Base-by-base conservation (phyloP, 2,888 invertebrate species). In the Megamerina dolium region DNA sequence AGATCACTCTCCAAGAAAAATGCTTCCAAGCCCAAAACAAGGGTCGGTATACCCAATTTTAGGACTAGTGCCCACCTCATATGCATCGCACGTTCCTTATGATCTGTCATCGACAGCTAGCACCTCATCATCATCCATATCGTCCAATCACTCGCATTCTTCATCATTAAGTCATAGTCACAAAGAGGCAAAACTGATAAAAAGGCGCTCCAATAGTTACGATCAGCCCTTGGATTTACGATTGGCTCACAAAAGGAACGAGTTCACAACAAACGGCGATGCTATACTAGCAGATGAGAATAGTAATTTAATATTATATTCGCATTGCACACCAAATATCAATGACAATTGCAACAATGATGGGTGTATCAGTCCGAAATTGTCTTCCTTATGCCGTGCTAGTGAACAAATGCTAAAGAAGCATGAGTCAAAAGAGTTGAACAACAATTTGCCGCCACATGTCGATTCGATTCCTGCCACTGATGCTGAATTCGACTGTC, bases 1-100 rank as follows among this genome's bases (percentile, higher is more conserved):
- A 77, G 88, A 90, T 78, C 85, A 88, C 72, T 87, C 87, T 70
- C 90, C 89, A 71, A 81, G 88, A 74, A 89, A 89, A 78, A 87
- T 88, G 83, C 77, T 83, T 68, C 77, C 64, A 74, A 83, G 83
- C 61, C 84, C 84, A 45, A 84, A 84, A 68, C 84, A 83, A 68
- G 84, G 82, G 51, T 80, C 83, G 55, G 81, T 83, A 51, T 84
- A 83, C 68, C 84, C 84, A 37, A 70, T 82, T 57, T 75, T 80
- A 53, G 74, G 81, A 55, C 65, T 66, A 60, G 63, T 78, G 48
- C 75, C 80, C 48, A 77, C 76, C 44, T 48, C 36, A 12, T 65
- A 65, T 57, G 68, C 70, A 56, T 64, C 71, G 56, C 78, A 79
- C 58, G 75, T 82, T 73, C 84, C 85, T 43, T 85, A 82, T 64